phyloP scores from a whole-genome alignment of 2,113 vertebrate genomes.

The Propithecus coquereli region DNA sequence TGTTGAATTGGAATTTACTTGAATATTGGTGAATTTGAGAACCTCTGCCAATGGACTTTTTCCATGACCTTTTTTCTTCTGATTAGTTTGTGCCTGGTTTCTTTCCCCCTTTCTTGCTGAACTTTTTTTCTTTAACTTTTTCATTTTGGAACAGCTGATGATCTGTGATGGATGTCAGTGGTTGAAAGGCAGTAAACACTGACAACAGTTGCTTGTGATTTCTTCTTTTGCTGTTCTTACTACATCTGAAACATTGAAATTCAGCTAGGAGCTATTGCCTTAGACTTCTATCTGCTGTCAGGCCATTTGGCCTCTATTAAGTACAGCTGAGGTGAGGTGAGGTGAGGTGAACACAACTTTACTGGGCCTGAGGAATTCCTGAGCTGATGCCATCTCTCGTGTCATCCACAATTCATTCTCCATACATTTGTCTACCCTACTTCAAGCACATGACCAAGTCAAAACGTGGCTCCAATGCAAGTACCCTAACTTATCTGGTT shows the following conservation, averaged over 20 bases:
- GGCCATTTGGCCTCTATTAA: background rate
- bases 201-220: background rate
- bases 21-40: background rate
- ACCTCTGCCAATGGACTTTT: background rate
- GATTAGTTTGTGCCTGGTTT: background rate
- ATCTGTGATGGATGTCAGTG: background rate
- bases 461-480: background rate
- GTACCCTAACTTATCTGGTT: background rate
- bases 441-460: background rate
- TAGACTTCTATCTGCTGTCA: background rate
- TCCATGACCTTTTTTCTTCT: background rate
- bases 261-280: background rate
- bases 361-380: background rate
- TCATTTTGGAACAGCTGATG: background rate
- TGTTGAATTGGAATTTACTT: background rate
- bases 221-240: background rate
- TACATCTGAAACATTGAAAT: background rate
- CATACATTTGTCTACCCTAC: background rate
- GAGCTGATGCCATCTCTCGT: background rate
- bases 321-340: background rate
- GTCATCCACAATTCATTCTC: background rate
- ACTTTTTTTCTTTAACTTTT: background rate
- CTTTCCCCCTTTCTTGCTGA: background rate
- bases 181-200: background rate
- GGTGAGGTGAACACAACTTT: background rate